These are phyloP conservation scores for Salpingus planirostris DNA, from an alignment of 2,888 invertebrate genomes.

Conservation along the genomic window DNA sequence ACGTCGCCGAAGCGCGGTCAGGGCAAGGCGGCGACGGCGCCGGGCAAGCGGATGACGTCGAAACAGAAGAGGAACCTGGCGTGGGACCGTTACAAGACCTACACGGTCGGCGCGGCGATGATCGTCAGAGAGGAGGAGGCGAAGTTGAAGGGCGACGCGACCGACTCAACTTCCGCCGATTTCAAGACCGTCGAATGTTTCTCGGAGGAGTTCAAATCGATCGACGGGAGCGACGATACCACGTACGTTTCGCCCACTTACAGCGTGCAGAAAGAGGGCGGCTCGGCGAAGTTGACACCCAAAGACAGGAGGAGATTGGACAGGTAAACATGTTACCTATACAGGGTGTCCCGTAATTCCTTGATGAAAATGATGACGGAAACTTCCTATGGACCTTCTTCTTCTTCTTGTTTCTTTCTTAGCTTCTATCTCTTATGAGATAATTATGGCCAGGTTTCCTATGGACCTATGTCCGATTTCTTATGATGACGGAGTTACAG, in stretches of 20 bases:
- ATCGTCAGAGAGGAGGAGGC: slow-evolving; percentile 41
- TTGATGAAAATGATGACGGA: too few species aligned
- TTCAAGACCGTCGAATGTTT: slow-evolving; percentile 20
- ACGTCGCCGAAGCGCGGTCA: slow-evolving; percentile 63
- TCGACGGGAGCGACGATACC: slow-evolving; percentile 10
- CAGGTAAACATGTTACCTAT: too few species aligned
- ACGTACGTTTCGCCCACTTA: slow-evolving; percentile 15
- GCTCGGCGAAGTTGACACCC: slow-evolving; percentile 44
- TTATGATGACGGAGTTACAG: too few species aligned
- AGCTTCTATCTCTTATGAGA: too few species aligned
- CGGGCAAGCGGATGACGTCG: slow-evolving; percentile 53
- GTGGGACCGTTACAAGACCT: slow-evolving; percentile 75
- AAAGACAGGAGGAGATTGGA: slow-evolving; percentile 63
- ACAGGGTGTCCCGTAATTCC: too few species aligned
- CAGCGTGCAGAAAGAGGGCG: slow-evolving; percentile 20
- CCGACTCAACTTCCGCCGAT: slow-evolving; percentile 23
- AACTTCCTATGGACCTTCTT: too few species aligned
- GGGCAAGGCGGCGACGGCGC: slow-evolving; percentile 36
- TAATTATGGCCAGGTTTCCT: too few species aligned
- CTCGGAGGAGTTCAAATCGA: slow-evolving; percentile 23
- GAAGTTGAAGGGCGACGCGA: slow-evolving; percentile 19
- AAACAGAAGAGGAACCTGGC: slow-evolving; percentile 67
- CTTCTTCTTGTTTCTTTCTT: too few species aligned
- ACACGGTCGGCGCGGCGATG: slow-evolving; percentile 63
- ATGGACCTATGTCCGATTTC: too few species aligned